Conservation (phyloP, 2,888 invertebrate species). For the Drosophila colorata region DNA sequence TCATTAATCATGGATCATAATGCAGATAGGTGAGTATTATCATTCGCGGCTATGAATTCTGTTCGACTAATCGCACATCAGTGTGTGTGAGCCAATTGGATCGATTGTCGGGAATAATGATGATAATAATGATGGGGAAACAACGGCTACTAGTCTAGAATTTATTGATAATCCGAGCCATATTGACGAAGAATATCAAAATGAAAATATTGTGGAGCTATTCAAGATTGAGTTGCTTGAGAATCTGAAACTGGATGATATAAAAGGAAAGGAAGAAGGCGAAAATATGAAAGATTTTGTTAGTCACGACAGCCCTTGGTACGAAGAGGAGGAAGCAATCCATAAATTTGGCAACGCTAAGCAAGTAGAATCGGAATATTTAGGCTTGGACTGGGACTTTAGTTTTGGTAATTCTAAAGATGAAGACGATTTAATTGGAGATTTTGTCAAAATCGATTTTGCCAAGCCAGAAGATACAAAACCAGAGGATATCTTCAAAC, state of each 20-base stretch:
- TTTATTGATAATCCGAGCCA: not conserved
- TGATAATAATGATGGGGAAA: not conserved
- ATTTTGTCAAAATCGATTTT: conserved; percentile 31
- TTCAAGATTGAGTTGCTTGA: not conserved
- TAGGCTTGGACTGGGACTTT: conserved; percentile 17
- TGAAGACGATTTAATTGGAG: conserved; percentile 35
- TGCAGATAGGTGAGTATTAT: conserved; percentile 6
- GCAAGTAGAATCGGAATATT: conserved; percentile 24
- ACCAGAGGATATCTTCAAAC: not conserved
- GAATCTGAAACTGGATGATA: not conserved
- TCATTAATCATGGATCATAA: conserved; percentile 6
- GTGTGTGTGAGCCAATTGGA: not conserved
- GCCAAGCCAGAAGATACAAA: conserved; percentile 1
- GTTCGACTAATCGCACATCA: not conserved
- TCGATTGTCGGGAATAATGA: not conserved
- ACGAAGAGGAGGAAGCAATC: conserved; percentile 17
- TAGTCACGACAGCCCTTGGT: conserved; percentile 23
- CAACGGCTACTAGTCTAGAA: not conserved
- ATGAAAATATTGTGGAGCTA: not conserved
- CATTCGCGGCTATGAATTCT: not conserved
- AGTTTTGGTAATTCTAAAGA: conserved; percentile 5
- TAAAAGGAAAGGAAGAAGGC: not conserved
- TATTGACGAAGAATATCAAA: not conserved
- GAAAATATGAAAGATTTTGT: not conserved
- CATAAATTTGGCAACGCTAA: conserved; percentile 12